A percentile compares a stretch with the other conserved stretches of the same genome.
These are phyloP conservation scores for Margaritifera margaritifera DNA, from an alignment of 2,888 invertebrate genomes.

Conservation along the genomic window DNA sequence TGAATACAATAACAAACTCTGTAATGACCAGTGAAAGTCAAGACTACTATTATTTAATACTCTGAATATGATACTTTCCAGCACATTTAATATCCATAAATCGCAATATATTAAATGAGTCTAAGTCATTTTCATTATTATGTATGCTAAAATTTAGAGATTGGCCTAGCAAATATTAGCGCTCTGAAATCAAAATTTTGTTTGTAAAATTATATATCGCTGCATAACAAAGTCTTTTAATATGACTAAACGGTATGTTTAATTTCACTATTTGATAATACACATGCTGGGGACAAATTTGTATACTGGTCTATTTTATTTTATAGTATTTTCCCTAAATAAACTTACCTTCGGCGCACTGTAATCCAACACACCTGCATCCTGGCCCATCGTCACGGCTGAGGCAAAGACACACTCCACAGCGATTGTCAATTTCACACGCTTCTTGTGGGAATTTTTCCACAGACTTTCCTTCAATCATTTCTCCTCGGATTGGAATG, in stretches of 20 bases:
- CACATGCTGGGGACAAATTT: background rate
- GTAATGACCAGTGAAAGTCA: too few species aligned
- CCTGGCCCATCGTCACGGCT: constrained; percentile 57
- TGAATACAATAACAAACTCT: too few species aligned
- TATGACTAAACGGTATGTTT: too few species aligned
- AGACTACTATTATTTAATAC: too few species aligned
- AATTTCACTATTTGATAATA: background rate
- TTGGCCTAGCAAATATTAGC: too few species aligned
- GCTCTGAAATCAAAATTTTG: too few species aligned
- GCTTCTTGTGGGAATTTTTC: constrained; percentile 43
- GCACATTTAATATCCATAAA: constrained; percentile 5
- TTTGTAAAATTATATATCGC: too few species aligned
- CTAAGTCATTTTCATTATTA: too few species aligned
- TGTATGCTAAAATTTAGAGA: too few species aligned
- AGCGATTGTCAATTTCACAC: constrained; percentile 61
- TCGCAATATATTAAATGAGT: background rate
- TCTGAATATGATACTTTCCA: constrained; percentile 3
- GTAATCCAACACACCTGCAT: constrained; percentile 60
- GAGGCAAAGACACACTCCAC: constrained; percentile 66
- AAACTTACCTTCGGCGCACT: constrained; percentile 59
- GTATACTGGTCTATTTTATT: background rate
- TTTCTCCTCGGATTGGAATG: constrained; percentile 48
- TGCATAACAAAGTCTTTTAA: too few species aligned
- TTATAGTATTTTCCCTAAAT: background rate
- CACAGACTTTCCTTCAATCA: constrained; percentile 48